A percentile compares a stretch with the other conserved stretches of the same genome.
Evolutionary conservation across 2,797 vertebrate species (phyloP).

Genomic region (Dermochelys coriacea): DNA sequence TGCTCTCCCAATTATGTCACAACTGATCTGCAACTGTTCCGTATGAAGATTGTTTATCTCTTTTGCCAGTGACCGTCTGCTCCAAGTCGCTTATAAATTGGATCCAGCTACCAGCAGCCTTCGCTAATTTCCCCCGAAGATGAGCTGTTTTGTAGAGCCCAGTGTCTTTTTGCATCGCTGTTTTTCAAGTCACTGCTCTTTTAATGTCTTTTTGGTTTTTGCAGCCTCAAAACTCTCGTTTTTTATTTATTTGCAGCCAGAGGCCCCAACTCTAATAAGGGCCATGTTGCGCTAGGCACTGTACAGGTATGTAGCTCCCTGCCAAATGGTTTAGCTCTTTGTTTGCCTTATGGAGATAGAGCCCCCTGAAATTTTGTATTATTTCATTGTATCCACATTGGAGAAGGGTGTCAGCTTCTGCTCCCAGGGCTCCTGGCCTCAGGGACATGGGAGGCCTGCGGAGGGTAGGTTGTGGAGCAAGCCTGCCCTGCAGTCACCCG

Average conservation of each 20-base stretch:
- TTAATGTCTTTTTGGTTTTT: neutral
- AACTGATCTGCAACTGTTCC: conserved; percentile 63
- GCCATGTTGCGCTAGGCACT: neutral
- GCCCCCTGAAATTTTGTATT: neutral
- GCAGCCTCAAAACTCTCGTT: neutral
- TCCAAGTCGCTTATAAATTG: conserved; percentile 62
- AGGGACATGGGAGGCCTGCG: too few species aligned
- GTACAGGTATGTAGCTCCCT: neutral
- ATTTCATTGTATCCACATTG: neutral
- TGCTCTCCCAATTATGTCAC: conserved; percentile 63
- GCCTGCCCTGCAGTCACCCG: neutral
- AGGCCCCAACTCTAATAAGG: neutral
- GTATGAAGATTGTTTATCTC: conserved; percentile 70
- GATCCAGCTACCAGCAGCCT: conserved; percentile 25
- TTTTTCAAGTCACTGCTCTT: conserved; percentile 23
- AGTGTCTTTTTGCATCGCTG: neutral
- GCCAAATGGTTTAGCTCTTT: neutral
- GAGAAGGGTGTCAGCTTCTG: too few species aligned
- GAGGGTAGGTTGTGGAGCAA: neutral
- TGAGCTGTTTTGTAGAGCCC: conserved; percentile 19
- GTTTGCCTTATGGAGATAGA: neutral
- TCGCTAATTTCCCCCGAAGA: conserved; percentile 54
- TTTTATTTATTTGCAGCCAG: neutral
- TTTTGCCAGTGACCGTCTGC: conserved; percentile 55
- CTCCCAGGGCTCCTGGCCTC: too few species aligned